A percentile compares a stretch with the other conserved stretches of the same genome.
These are phyloP conservation scores for Lanius collurio DNA, from an alignment of 2,113 vertebrate genomes.

Conservation along the genomic window DNA sequence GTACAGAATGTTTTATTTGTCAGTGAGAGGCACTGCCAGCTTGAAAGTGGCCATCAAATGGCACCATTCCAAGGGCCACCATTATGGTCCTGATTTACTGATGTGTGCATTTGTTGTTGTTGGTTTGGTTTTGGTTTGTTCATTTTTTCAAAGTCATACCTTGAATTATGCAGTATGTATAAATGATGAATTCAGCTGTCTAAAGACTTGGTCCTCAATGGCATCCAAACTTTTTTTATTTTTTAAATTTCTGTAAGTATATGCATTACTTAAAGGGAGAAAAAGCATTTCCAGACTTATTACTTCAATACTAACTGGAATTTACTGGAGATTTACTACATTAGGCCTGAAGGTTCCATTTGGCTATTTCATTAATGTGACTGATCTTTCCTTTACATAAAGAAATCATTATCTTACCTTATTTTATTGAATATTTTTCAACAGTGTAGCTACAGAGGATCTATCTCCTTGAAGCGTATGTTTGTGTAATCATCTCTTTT, in stretches of 20 bases:
- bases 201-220: background rate
- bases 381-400: constrained; percentile 22
- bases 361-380: constrained; percentile 35
- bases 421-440: background rate
- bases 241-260: background rate
- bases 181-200: background rate
- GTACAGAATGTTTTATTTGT: background rate
- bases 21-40: background rate
- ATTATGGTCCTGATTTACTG: background rate
- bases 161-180: background rate
- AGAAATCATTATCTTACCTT: constrained; percentile 18
- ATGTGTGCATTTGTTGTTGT: background rate
- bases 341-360: constrained; percentile 37
- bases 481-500: constrained; percentile 40
- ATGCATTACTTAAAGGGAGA: background rate
- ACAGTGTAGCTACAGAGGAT: background rate
- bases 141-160: background rate
- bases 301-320: constrained; percentile 26
- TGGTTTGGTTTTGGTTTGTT: background rate
- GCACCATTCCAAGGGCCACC: background rate
- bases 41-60: background rate
- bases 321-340: constrained; percentile 35
- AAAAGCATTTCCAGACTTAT: background rate
- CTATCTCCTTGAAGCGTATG: constrained; percentile 6
- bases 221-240: background rate